Percentiles rank a stretch among this genome's conserved stretches.
Conservation (phyloP, 2,797 vertebrate species). For the Hypotaenidia okinawae region DNA sequence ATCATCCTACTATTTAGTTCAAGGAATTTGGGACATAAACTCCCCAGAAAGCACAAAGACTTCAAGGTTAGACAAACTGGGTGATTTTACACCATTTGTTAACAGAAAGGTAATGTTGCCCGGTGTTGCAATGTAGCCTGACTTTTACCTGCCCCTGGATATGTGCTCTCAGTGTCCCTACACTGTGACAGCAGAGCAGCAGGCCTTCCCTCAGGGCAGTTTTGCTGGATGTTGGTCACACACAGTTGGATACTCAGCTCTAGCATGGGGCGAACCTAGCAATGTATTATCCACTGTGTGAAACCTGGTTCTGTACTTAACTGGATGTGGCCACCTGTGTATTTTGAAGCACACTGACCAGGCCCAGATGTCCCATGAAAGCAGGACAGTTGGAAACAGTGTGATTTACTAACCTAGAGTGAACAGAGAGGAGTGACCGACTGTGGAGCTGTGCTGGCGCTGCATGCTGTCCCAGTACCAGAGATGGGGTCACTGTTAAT, state of each 20-base stretch:
- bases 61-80: conserved; percentile 34
- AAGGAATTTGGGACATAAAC: conserved; percentile 34
- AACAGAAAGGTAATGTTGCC: conserved; percentile 12
- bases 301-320: neutral
- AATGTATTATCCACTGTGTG: neutral
- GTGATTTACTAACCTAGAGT: neutral
- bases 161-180: neutral
- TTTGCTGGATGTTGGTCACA: neutral
- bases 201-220: neutral
- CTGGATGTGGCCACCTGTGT: neutral
- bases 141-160: neutral
- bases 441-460: neutral
- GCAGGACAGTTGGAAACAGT: neutral
- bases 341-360: neutral
- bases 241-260: neutral
- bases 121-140: neutral
- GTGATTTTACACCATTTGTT: neutral
- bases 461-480: too few species aligned
- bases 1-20: conserved; percentile 27
- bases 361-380: neutral
- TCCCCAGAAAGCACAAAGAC: conserved; percentile 1
- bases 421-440: neutral
- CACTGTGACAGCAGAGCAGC: neutral
- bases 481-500: neutral
- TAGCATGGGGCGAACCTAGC: neutral